Conservation (phyloP, 2,797 vertebrate species). For the Falco cherrug region DNA sequence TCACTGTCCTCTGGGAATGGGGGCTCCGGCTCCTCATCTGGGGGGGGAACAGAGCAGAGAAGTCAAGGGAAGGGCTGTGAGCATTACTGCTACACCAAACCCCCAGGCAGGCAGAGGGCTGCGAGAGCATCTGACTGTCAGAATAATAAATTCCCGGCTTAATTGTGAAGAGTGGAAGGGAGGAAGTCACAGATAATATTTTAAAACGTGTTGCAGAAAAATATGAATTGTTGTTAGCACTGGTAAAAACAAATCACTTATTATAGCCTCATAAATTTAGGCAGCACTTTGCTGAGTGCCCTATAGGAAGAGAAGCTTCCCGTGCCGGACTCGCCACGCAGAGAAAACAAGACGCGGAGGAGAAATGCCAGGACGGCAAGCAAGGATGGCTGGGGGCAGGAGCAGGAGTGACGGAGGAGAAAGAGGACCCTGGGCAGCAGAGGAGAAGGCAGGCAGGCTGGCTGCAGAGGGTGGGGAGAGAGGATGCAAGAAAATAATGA, state of each 20-base stretch:
- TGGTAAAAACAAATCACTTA: conserved; percentile 56
- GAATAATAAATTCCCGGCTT: background rate
- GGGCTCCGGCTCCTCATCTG: conserved; percentile 68
- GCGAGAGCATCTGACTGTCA: background rate
- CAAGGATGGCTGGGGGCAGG: background rate
- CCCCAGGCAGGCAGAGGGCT: background rate
- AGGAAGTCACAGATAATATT: conserved; percentile 58
- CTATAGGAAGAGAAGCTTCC: conserved; percentile 10
- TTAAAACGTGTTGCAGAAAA: conserved; percentile 37
- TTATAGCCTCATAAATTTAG: conserved; percentile 21
- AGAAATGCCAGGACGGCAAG: background rate
- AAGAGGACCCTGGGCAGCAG: background rate
- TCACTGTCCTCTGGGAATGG: background rate
- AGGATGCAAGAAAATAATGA: background rate
- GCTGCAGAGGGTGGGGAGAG: background rate
- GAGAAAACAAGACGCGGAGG: background rate
- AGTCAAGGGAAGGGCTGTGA: background rate
- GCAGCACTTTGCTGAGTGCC: conserved; percentile 10
- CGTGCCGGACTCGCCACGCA: background rate
- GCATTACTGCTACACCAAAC: rapidly evolving
- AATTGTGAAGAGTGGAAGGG: conserved; percentile 23
- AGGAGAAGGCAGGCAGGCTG: background rate
- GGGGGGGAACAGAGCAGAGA: background rate
- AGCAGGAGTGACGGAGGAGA: background rate
- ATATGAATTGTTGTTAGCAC: conserved; percentile 48